Conservation (phyloP, 1,140 invertebrate genomes). For the Stegodyphus mimosarum region DNA sequence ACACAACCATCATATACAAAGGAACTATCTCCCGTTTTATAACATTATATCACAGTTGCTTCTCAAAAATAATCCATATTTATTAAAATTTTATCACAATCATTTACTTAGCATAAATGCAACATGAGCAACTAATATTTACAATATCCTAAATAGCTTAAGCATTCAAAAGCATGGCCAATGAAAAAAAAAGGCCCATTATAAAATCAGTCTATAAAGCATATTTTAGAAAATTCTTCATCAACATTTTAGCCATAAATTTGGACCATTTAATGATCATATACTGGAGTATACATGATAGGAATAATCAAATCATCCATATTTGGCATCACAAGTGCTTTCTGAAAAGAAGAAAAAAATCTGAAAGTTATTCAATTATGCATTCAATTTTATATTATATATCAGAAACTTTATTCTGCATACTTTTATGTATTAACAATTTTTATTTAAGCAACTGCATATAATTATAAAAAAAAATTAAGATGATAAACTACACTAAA, state of each 20-base stretch:
- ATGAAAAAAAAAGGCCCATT: too few relatives aligned
- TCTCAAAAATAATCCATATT: slow-evolving; percentile 4
- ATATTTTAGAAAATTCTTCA: too few relatives aligned
- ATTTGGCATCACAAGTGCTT: slow-evolving; percentile 89
- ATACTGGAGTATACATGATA: slow-evolving; percentile 66
- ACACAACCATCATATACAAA: too few relatives aligned
- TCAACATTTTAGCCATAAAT: too few relatives aligned
- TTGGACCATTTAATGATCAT: slow-evolving; percentile 2
- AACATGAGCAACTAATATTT: slow-evolving; percentile 6
- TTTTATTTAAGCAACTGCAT: too few relatives aligned
- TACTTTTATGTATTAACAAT: too few relatives aligned
- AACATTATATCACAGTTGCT: background rate
- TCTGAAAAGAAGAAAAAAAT: slow-evolving; percentile 73
- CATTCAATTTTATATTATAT: too few relatives aligned
- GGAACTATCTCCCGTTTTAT: too few relatives aligned
- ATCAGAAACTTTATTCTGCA: too few relatives aligned
- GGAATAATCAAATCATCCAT: slow-evolving; percentile 89
- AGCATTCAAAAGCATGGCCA: background rate
- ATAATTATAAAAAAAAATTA: too few relatives aligned
- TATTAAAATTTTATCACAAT: slow-evolving; percentile 5
- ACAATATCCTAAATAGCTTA: background rate
- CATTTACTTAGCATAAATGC: slow-evolving; percentile 6
- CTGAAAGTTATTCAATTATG: background rate
- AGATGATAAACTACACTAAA: too few relatives aligned
- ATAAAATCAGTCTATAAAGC: too few relatives aligned